phyloP scores from a whole-genome alignment of 23 tunicate genomes.

The Aplidium turbinatum region DNA sequence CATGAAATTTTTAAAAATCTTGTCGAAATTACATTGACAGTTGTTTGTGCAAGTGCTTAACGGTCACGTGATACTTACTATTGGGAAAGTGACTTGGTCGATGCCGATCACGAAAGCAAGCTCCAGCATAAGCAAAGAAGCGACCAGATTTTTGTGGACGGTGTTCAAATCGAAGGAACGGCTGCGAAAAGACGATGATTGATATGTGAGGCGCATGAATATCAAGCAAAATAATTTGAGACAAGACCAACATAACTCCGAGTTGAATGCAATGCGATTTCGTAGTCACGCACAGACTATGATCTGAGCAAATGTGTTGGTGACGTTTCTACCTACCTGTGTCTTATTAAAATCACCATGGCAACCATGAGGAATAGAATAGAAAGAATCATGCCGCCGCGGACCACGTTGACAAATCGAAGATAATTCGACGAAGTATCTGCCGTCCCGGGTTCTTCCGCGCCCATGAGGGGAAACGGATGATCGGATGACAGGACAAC shows the following conservation, averaged over 20 bases:
- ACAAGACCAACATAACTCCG: too few species aligned
- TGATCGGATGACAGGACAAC: constrained; percentile 71
- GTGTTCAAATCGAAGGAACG: constrained; percentile 48
- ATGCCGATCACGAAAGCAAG: constrained; percentile 58
- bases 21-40: too few species aligned
- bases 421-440: constrained; percentile 1
- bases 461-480: constrained; percentile 40
- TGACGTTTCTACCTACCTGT: too few species aligned
- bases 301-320: too few species aligned
- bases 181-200: too few species aligned
- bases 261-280: too few species aligned
- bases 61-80: too few species aligned
- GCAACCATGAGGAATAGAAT: constrained; percentile 48
- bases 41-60: too few species aligned
- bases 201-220: background rate
- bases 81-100: constrained; percentile 33
- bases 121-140: constrained; percentile 44
- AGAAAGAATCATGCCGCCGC: constrained; percentile 53
- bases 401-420: constrained; percentile 30
- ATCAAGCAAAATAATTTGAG: background rate
- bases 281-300: too few species aligned
- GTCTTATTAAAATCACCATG: constrained; percentile 39
- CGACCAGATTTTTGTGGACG: constrained; percentile 63
- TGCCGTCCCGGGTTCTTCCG: constrained; percentile 11
- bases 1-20: too few species aligned